Evolutionary conservation across 2,797 vertebrate genomes (phyloP), one percentile per base, ranked within the genome.

Genomic region (Ara ararauna): DNA sequence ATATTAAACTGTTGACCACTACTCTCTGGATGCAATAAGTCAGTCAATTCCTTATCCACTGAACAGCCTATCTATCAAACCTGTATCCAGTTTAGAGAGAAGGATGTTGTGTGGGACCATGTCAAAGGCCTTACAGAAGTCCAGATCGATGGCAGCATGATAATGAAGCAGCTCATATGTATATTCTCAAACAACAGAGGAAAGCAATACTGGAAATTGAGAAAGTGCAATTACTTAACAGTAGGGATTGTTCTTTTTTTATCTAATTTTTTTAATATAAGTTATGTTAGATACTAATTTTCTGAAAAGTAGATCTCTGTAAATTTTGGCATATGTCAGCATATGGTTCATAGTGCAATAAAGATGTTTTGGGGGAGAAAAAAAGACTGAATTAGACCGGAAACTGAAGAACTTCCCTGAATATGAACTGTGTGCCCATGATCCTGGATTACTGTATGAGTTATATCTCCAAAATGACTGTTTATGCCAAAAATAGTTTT

Each of bases 401-500:
- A 93, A 53, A 79, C 50, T 48, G 11, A 47, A 70, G 50, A 73
- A 44, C n/a, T 73, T 66, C 16, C 27, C 9, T 66, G 44, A 85
- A 34, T 65, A 58, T 14, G 45, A 75, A 27, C 32, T 42, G 0
- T 56, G 8, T 86, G 48, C 34, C 17, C 24, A 7, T 74, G 15
- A 18, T 84, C 45, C 58, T 72, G 65, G 40, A 64, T 83, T 76
- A 64, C 22, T 51, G 7, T 56, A 10, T 44, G 68, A 47, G 1
- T 73, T 94, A 53, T 7, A 8, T 54, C 32, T 81, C 48, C 42
- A 75, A 45, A 53, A 24, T 81, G 40, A 64, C 6, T 7, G 8
- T 38, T 84, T 45, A 38, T 84, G 27, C 50, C 68, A 91, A 81
- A 88, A 95, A n/a, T 56, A 71, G n/a, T 68, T 93, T 65, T 53